A percentile compares a stretch with the other conserved stretches of the same genome.
phyloP scores from a whole-genome alignment of 2,888 invertebrate genomes.

The Watsonalla binaria region DNA sequence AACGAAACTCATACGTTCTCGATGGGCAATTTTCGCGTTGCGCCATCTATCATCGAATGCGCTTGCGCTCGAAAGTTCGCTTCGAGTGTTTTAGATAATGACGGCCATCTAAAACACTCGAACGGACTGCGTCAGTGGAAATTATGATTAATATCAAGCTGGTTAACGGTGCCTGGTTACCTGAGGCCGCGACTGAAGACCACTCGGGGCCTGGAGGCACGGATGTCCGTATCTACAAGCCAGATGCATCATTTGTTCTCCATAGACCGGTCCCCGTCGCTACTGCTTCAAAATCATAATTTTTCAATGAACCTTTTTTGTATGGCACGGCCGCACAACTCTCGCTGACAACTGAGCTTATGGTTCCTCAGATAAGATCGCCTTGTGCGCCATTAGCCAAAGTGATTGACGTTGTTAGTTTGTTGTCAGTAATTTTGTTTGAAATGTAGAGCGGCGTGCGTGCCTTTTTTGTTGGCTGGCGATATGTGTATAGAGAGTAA shows the following conservation, averaged over 20 bases:
- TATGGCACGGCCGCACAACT: slow-evolving; percentile 29
- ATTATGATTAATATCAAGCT: slow-evolving; percentile 73
- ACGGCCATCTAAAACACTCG: slow-evolving; percentile 67
- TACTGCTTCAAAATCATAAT: slow-evolving; percentile 58
- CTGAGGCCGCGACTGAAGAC: slow-evolving; percentile 19
- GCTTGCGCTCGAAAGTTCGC: slow-evolving; percentile 25
- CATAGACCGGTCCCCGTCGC: slow-evolving; percentile 41
- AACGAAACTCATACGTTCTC: slow-evolving; percentile 28
- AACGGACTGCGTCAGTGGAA: slow-evolving; percentile 61
- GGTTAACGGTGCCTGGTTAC: slow-evolving; percentile 45
- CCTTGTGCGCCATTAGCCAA: slow-evolving; percentile 69
- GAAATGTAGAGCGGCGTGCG: slow-evolving; percentile 61
- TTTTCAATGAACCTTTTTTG: slow-evolving; percentile 60
- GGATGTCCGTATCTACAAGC: slow-evolving; percentile 42
- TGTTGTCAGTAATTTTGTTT: slow-evolving; percentile 76
- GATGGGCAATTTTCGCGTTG: slow-evolving; percentile 39
- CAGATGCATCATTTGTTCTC: slow-evolving; percentile 52
- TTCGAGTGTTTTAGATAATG: slow-evolving; percentile 55
- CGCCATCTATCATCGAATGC: slow-evolving; percentile 38
- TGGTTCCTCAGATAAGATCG: slow-evolving; percentile 63
- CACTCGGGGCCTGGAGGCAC: slow-evolving; percentile 27
- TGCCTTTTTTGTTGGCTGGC: slow-evolving; percentile 34
- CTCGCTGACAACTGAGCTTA: slow-evolving; percentile 72
- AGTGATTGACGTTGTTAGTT: slow-evolving; percentile 74
- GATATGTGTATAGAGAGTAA: slow-evolving; percentile 42